Conservation (phyloP, 2,113 vertebrate species). For the Pseudorasbora parva region DNA sequence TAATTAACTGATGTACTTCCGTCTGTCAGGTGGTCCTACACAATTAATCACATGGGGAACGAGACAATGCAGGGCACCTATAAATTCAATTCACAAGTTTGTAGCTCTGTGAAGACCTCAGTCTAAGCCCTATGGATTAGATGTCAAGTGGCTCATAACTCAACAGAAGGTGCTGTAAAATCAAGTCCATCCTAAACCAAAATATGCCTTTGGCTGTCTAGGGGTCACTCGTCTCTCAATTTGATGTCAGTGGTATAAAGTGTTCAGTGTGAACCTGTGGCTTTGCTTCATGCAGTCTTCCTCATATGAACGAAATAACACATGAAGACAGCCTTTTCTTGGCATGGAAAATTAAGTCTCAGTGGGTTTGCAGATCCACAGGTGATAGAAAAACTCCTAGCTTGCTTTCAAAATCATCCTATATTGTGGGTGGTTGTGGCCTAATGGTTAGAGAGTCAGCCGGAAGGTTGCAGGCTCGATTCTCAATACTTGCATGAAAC, state of each 20-base stretch:
- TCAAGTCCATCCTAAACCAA: conserved; percentile 53
- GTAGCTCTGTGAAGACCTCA: conserved; percentile 45
- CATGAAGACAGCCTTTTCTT: conserved; percentile 32
- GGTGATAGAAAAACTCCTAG: background rate
- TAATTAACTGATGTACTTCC: conserved; percentile 63
- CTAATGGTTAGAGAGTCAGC: no score
- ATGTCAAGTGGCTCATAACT: conserved; percentile 59
- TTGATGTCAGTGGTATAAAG: conserved; percentile 34
- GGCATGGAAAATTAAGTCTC: background rate
- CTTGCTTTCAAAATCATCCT: background rate
- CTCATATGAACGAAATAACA: conserved; percentile 40
- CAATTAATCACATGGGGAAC: conserved; percentile 58
- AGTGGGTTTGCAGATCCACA: background rate
- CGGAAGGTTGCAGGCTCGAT: no score
- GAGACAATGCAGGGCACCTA: conserved; percentile 56
- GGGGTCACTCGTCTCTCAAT: conserved; percentile 48
- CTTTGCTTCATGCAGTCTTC: conserved; percentile 1
- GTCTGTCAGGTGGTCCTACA: conserved; percentile 51
- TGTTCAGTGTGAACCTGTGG: conserved; percentile 44
- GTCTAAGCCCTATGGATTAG: conserved; percentile 57
- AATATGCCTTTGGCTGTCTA: conserved; percentile 47
- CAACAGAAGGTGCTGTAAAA: conserved; percentile 58
- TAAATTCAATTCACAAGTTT: conserved; percentile 63
- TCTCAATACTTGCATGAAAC: no score
- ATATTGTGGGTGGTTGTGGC: background rate